Conservation (phyloP, 1,140 invertebrate species). For the Lepidurus apus region DNA sequence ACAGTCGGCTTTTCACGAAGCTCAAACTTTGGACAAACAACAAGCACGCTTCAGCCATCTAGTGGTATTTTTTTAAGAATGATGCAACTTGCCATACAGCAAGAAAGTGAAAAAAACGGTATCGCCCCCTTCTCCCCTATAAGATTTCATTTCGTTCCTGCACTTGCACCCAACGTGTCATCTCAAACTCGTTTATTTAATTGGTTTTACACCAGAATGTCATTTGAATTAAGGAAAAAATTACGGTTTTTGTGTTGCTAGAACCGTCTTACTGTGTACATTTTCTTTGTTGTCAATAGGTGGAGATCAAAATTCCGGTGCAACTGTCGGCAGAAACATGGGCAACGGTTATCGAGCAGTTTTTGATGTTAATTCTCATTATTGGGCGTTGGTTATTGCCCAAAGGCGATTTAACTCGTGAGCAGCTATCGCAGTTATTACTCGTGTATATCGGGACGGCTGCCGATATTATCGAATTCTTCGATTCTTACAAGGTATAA, state of each 20-base stretch:
- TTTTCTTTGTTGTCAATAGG: not conserved
- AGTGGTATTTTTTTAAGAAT: no score
- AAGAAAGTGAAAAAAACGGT: no score
- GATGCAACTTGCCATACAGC: no score
- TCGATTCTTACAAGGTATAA: conserved; percentile 76
- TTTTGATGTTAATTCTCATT: conserved; percentile 79
- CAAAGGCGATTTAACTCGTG: conserved; percentile 79
- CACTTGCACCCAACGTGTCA: not conserved
- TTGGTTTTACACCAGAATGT: not conserved
- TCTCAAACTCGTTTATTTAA: not conserved
- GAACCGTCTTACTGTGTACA: not conserved
- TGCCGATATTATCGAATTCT: conserved; percentile 93
- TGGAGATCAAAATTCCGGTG: conserved; percentile 38
- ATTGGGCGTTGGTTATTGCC: conserved; percentile 83
- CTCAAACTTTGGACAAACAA: no score
- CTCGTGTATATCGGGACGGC: conserved; percentile 72
- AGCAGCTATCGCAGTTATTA: conserved; percentile 84
- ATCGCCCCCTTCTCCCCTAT: no score
- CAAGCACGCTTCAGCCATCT: no score
- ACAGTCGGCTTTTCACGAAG: no score
- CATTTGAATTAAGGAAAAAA: not conserved
- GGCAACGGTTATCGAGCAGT: conserved; percentile 82
- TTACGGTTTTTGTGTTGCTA: no score
- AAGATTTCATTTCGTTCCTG: conserved; percentile 11
- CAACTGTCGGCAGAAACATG: conserved; percentile 59